phyloP scores from a whole-genome alignment of 1,140 invertebrate genomes.

The Tetraneura akinire region DNA sequence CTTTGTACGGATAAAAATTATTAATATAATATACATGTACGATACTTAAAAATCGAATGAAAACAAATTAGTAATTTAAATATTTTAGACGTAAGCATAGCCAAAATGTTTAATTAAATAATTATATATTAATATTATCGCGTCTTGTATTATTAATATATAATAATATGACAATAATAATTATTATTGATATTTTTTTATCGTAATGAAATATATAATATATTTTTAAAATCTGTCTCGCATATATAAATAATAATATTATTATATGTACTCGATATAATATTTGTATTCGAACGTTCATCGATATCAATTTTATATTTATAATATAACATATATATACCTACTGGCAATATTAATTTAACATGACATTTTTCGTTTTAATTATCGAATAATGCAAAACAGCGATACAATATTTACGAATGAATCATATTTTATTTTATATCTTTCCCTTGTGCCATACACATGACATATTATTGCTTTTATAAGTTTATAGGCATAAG shows the following conservation, averaged over 20 bases:
- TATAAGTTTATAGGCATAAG: too few species aligned
- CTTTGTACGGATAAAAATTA: too few species aligned
- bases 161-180: conserved; percentile 9
- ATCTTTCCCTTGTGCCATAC: conserved; percentile 40
- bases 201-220: too few species aligned
- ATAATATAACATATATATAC: too few species aligned
- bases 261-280: neutral
- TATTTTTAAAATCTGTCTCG: conserved; percentile 7
- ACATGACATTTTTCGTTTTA: conserved; percentile 17
- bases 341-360: neutral
- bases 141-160: too few species aligned
- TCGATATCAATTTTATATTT: neutral
- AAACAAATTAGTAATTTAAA: conserved; percentile 34
- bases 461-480: conserved; percentile 38
- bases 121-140: neutral
- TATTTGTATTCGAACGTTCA: neutral
- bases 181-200: neutral
- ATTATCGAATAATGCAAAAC: neutral
- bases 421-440: conserved; percentile 14
- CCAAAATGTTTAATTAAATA: neutral
- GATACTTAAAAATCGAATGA: conserved; percentile 25
- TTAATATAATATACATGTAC: neutral
- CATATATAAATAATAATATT: neutral
- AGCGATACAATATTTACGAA: neutral
- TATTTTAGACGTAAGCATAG: conserved; percentile 15